Conservation (phyloP, 1,140 invertebrate genomes). For the Orius insidiosus region DNA sequence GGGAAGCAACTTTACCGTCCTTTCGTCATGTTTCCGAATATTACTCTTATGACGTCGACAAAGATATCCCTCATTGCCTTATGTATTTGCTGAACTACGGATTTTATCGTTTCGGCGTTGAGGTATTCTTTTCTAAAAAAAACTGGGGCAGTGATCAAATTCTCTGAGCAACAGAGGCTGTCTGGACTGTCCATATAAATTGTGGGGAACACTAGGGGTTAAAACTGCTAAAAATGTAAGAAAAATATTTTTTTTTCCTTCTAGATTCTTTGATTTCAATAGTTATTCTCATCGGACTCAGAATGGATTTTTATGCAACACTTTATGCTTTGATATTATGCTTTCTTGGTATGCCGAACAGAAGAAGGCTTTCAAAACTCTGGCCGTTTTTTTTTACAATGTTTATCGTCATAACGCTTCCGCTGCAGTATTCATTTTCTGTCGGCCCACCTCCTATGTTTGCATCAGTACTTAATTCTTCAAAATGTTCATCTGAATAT, state of each 20-base stretch:
- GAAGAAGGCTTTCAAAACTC: conserved; percentile 47
- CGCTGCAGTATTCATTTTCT: conserved; percentile 73
- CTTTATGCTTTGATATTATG: conserved; percentile 75
- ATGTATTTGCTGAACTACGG: conserved; percentile 85
- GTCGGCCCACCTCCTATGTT: conserved; percentile 72
- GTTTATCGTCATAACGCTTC: conserved; percentile 62
- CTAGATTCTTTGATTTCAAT: conserved; percentile 67
- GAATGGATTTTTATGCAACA: conserved; percentile 80
- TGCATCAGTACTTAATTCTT: conserved; percentile 39
- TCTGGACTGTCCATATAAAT: no score
- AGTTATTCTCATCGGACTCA: conserved; percentile 68
- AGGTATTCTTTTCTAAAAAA: no score
- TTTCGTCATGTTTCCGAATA: conserved; percentile 70
- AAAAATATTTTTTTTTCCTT: conserved; percentile 14
- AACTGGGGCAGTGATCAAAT: no score
- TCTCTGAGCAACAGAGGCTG: no score
- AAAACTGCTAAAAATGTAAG: no score
- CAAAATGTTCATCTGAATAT: no score
- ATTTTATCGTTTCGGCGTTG: conserved; percentile 90
- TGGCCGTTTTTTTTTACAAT: conserved; percentile 76
- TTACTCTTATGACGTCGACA: conserved; percentile 70
- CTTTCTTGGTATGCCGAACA: conserved; percentile 48
- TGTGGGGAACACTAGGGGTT: no score
- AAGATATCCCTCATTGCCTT: conserved; percentile 53
- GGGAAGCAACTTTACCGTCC: conserved; percentile 37